These are phyloP conservation scores for Thymelicus lineola DNA, from an alignment of 2,888 invertebrate species.

Conservation along the genomic window DNA sequence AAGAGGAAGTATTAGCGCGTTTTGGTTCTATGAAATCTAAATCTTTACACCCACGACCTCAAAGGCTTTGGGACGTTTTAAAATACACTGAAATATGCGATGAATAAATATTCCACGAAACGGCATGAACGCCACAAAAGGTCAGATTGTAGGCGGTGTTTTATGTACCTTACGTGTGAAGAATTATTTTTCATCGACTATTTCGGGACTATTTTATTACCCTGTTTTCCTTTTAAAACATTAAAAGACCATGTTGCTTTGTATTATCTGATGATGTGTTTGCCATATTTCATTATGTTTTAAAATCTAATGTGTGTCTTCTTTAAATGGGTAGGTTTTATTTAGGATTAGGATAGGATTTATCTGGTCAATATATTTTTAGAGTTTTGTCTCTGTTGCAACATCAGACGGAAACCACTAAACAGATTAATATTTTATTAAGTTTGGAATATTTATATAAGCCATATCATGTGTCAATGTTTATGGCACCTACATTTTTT, in stretches of 20 bases:
- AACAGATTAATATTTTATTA: too few species aligned
- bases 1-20: not conserved
- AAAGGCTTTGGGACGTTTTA: not conserved
- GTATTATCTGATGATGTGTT: not conserved
- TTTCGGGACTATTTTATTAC: not conserved
- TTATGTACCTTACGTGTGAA: not conserved
- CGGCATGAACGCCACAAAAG: not conserved
- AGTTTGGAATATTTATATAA: too few species aligned
- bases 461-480: too few species aligned
- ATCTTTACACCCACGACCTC: not conserved
- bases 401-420: too few species aligned
- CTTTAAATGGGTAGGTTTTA: too few species aligned
- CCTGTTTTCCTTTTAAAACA: not conserved
- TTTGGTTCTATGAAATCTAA: not conserved
- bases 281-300: not conserved
- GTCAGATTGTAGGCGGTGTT: not conserved
- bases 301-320: not conserved
- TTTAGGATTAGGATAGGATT: too few species aligned
- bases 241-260: not conserved
- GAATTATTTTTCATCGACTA: conserved; percentile 6
- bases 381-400: too few species aligned
- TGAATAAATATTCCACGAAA: conserved; percentile 9
- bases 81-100: not conserved
- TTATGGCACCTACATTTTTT: too few species aligned
- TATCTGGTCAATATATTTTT: too few species aligned